These are phyloP conservation scores for Dromaius novaehollandiae DNA, from an alignment of 2,113 vertebrate genomes.

Conservation along the genomic window DNA sequence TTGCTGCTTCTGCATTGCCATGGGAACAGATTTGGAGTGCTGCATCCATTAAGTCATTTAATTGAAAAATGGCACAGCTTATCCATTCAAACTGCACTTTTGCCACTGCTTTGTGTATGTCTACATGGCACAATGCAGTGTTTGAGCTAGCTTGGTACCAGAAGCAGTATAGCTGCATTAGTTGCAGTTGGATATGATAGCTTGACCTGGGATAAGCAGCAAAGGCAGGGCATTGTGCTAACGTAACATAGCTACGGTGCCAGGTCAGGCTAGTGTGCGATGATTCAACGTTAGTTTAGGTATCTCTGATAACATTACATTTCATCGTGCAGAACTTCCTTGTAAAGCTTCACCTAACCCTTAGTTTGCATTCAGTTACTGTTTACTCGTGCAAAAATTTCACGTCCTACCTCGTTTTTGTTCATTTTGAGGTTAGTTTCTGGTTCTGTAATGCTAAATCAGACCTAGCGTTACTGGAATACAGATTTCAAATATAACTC, in stretches of 20 bases:
- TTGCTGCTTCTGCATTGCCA: slow-evolving; percentile 55
- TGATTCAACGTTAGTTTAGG: not conserved
- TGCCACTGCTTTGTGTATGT: not conserved
- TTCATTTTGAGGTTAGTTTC: not conserved
- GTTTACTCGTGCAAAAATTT: not conserved
- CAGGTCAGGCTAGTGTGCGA: not conserved
- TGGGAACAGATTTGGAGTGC: slow-evolving; percentile 66
- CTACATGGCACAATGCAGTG: not conserved
- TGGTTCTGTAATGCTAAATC: not conserved
- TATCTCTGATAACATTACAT: not conserved
- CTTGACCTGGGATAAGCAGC: not conserved
- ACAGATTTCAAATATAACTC: not conserved
- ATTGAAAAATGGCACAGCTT: slow-evolving; percentile 49
- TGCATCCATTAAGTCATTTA: slow-evolving; percentile 61
- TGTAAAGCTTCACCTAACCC: not conserved
- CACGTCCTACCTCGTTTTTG: not conserved
- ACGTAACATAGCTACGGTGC: not conserved
- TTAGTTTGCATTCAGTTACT: not conserved
- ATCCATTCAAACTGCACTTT: slow-evolving; percentile 9
- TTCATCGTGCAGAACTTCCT: not conserved
- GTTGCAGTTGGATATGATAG: not conserved
- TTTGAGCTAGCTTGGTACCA: not conserved
- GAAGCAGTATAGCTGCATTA: not conserved
- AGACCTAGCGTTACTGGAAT: not conserved
- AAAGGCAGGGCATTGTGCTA: not conserved